Base-by-base conservation (phyloP, 2,888 invertebrate genomes). In the Leptinotarsa tumamoca region DNA sequence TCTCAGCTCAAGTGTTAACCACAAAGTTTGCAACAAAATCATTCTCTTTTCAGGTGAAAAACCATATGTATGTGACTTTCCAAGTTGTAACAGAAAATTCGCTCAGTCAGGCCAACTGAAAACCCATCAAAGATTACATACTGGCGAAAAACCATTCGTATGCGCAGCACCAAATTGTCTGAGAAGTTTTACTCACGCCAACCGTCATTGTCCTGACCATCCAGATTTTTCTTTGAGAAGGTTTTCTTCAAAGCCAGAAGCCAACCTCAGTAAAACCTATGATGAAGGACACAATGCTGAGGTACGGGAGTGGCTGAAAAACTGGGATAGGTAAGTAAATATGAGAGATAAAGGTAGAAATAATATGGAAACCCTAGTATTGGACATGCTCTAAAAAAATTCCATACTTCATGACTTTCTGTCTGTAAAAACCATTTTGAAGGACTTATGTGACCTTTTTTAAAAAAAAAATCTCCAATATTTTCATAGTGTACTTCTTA, bases 21-120 rank as follows among this genome's bases (percentile, higher is more conserved):
- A 52, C 17, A 52, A 52, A 52, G 4, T 52, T 52, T 52, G 14
- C 52, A 52, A 33, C 33, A 33, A 33, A 17, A 52, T 17, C 17
- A 17, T 23, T 23, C 14, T 13, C 73, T 61, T 86, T 88, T 61
- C 84, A 93, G 94, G 94, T 56, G 94, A 95, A 86, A 90, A 93
- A 71, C 94, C 95, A 1, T 94, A 94, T 84, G 88, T 89, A 1
- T 95, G 95, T 87, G 94, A 94, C 86, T 94, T 91, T 86, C 94
- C 94, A 7, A 91, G 92, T 27, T 94, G 94, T 84, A 90, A 91
- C 1, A 90, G 93, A 84, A 92, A 93, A 33, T 94, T 95, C 84
- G 93, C 94, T 15, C 94, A 95, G 85, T 94, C 94, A 76, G 94
- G 95, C 0, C 95, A 95, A 83, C 86, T 95, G 54, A 94, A 94